phyloP scores from a whole-genome alignment of 1,140 invertebrate genomes.

The Cepaea nemoralis region DNA sequence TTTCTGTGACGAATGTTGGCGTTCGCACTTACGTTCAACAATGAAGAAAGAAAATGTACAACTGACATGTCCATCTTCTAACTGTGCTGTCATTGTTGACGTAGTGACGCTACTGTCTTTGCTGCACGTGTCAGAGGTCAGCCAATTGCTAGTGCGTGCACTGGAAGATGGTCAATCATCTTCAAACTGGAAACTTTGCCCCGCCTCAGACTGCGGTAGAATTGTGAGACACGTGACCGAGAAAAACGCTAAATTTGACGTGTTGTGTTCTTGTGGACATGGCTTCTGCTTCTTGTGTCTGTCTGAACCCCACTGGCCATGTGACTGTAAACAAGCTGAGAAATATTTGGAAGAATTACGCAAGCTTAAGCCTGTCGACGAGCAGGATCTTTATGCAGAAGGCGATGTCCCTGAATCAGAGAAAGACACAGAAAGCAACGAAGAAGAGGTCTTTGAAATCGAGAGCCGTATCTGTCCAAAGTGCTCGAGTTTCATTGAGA shows the following conservation, averaged over 20 bases:
- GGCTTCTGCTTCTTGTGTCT: conserved; percentile 55
- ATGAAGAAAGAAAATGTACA: conserved; percentile 10
- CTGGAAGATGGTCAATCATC: conserved; percentile 42
- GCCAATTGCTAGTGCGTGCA: conserved; percentile 30
- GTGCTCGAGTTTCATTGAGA: conserved; percentile 39
- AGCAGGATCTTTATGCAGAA: background rate
- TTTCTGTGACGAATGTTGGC: conserved; percentile 61
- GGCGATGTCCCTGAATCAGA: background rate
- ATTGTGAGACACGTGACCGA: conserved; percentile 38
- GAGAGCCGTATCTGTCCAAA: conserved; percentile 36
- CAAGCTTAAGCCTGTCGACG: background rate
- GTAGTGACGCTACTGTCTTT: conserved; percentile 47
- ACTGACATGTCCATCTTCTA: conserved; percentile 52
- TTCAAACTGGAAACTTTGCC: conserved; percentile 51
- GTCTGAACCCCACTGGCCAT: conserved; percentile 55
- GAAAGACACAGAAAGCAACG: background rate
- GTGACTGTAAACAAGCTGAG: conserved; percentile 45
- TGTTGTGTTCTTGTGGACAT: conserved; percentile 51
- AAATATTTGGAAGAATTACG: conserved; percentile 43
- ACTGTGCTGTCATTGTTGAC: conserved; percentile 47
- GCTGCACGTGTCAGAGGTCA: conserved; percentile 49
- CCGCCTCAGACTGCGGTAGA: conserved; percentile 53
- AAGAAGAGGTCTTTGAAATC: background rate
- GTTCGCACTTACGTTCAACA: conserved; percentile 42
- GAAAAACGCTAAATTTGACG: conserved; percentile 4